Percentiles rank a stretch among this genome's conserved stretches.
Conservation (phyloP, 2,888 invertebrate genomes). For the Holacanthella duospinosa region DNA sequence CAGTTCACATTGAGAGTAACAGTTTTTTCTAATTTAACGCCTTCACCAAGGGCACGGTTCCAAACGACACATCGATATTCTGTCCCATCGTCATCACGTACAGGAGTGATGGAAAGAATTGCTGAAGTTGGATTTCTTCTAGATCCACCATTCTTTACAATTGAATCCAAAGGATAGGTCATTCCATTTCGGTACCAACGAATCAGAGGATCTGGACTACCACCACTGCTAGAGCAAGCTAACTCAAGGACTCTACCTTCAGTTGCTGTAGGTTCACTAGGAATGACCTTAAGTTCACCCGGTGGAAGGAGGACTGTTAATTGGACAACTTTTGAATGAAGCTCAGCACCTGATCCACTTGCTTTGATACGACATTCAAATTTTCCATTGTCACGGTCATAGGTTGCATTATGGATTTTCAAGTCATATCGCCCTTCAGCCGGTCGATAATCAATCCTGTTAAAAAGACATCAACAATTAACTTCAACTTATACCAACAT, state of each 20-base stretch:
- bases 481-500: no score
- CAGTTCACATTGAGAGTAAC: constrained; percentile 79
- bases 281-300: constrained; percentile 64
- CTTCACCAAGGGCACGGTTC: constrained; percentile 77
- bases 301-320: constrained; percentile 78
- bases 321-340: constrained; percentile 71
- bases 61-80: constrained; percentile 74
- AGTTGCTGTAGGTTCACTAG: constrained; percentile 65
- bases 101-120: constrained; percentile 63
- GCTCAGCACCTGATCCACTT: constrained; percentile 60
- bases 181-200: constrained; percentile 69
- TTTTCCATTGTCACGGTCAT: constrained; percentile 60
- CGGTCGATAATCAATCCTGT: constrained; percentile 65
- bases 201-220: constrained; percentile 80
- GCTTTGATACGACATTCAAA: constrained; percentile 81
- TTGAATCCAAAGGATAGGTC: constrained; percentile 59
- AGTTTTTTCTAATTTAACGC: constrained; percentile 64
- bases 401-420: constrained; percentile 75
- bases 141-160: constrained; percentile 58
- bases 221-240: constrained; percentile 62
- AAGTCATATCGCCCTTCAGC: constrained; percentile 77
- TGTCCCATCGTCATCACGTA: constrained; percentile 72
- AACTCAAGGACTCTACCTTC: constrained; percentile 47
- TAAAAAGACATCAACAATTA: constrained; percentile 29
- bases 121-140: constrained; percentile 64